phyloP scores from a whole-genome alignment of 2,888 invertebrate genomes.

The Eupithecia subfuscata region DNA sequence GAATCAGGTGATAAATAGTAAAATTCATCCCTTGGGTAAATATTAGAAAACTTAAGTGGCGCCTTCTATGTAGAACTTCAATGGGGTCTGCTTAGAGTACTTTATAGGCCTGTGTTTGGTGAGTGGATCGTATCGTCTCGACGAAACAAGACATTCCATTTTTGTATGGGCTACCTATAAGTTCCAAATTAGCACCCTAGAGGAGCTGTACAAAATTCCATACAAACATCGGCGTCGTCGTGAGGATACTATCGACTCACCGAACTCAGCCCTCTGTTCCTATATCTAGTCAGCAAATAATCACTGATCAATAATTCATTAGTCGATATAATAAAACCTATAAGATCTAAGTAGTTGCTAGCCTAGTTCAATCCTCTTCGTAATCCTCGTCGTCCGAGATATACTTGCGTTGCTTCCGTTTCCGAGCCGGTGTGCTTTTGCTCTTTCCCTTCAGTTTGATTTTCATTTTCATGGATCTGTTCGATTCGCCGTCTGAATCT shows the following conservation, averaged over 20 bases:
- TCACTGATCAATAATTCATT: slow-evolving; percentile 9
- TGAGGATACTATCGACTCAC: not conserved
- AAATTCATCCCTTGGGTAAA: not conserved
- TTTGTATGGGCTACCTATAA: not conserved
- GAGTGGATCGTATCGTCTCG: not conserved
- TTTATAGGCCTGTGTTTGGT: not conserved
- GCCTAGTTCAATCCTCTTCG: slow-evolving; percentile 78
- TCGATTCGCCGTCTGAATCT: slow-evolving; percentile 86
- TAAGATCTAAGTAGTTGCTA: slow-evolving; percentile 6
- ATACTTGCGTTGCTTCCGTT: slow-evolving; percentile 85
- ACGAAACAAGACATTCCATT: not conserved
- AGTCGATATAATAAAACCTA: slow-evolving; percentile 2
- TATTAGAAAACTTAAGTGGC: not conserved
- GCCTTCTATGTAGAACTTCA: not conserved
- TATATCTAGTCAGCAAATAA: not conserved
- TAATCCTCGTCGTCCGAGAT: slow-evolving; percentile 87
- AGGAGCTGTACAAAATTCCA: not conserved
- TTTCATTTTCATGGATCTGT: slow-evolving; percentile 88
- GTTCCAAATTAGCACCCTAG: not conserved
- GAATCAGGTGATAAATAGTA: not conserved
- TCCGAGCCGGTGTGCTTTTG: slow-evolving; percentile 81
- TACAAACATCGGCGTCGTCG: not conserved
- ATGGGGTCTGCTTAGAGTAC: not conserved
- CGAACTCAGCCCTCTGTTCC: not conserved
- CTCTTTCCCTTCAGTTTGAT: slow-evolving; percentile 86